phyloP scores from a whole-genome alignment of 2,113 vertebrate genomes.

The Tragelaphus imberbis region DNA sequence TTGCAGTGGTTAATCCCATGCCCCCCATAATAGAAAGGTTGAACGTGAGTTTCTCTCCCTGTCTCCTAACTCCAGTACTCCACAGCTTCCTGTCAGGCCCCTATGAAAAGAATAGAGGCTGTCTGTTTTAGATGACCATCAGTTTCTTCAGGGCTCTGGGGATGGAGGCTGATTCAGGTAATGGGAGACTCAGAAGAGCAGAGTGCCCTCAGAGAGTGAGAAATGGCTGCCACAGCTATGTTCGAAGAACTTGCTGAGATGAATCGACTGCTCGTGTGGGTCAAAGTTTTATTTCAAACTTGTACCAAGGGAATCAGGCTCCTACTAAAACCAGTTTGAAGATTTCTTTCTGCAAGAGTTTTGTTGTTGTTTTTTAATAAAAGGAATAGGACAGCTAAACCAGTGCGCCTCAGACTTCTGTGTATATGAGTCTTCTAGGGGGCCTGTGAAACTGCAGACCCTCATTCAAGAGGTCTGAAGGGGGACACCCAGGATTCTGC shows the following conservation, averaged over 20 bases:
- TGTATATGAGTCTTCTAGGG: neutral
- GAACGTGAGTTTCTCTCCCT: accelerated
- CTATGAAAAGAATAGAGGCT: neutral
- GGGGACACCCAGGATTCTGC: neutral
- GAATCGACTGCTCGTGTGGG: neutral
- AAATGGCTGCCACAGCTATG: neutral
- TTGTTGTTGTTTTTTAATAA: neutral
- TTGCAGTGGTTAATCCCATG: neutral
- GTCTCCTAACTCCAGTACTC: neutral
- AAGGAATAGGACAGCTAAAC: neutral
- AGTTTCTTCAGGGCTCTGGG: neutral
- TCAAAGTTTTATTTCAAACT: neutral
- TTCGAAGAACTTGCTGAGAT: neutral
- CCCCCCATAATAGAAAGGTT: neutral
- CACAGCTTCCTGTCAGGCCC: neutral
- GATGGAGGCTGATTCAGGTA: neutral
- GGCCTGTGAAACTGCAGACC: neutral
- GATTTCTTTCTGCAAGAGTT: neutral
- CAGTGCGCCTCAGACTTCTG: accelerated
- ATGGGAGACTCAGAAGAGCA: neutral
- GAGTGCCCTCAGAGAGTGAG: neutral
- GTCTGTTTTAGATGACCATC: accelerated
- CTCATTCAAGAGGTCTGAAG: neutral
- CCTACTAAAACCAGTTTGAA: neutral
- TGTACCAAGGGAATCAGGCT: neutral